Conservation (phyloP, 1,140 invertebrate species). For the Zophobas morio region DNA sequence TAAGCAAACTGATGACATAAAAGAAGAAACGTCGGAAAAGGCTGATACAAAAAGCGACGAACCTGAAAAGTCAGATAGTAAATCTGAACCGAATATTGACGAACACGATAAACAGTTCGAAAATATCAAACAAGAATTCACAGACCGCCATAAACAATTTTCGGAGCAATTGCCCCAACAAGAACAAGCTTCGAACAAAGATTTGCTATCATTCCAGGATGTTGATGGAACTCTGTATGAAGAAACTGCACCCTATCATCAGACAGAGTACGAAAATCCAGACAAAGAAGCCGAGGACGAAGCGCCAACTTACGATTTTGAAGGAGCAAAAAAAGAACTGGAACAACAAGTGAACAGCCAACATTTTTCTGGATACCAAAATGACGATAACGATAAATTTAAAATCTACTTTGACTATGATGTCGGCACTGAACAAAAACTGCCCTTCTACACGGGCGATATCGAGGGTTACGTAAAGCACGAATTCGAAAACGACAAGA, state of each 20-base stretch:
- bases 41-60: slow-evolving; percentile 12
- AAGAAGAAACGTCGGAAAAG: slow-evolving; percentile 13
- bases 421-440: slow-evolving; percentile 13
- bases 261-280: slow-evolving; percentile 38
- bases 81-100: slow-evolving; percentile 41
- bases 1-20: slow-evolving; percentile 5
- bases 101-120: slow-evolving; percentile 51
- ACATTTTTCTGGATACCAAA: slow-evolving; percentile 7
- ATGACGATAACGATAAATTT: slow-evolving; percentile 19
- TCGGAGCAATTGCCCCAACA: neutral
- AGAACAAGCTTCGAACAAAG: neutral
- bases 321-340: slow-evolving; percentile 18
- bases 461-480: slow-evolving; percentile 24
- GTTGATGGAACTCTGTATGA: slow-evolving; percentile 31
- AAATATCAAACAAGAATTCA: slow-evolving; percentile 22
- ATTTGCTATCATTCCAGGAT: slow-evolving; percentile 12
- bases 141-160: neutral
- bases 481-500: slow-evolving; percentile 14
- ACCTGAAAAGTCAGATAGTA: slow-evolving; percentile 6
- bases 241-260: neutral
- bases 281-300: slow-evolving; percentile 37
- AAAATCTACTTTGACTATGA: slow-evolving; percentile 23
- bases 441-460: slow-evolving; percentile 23
- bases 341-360: slow-evolving; percentile 4
- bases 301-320: slow-evolving; percentile 10